phyloP scores from a whole-genome alignment of 2,113 vertebrate genomes.

The Eulemur rufifrons region DNA sequence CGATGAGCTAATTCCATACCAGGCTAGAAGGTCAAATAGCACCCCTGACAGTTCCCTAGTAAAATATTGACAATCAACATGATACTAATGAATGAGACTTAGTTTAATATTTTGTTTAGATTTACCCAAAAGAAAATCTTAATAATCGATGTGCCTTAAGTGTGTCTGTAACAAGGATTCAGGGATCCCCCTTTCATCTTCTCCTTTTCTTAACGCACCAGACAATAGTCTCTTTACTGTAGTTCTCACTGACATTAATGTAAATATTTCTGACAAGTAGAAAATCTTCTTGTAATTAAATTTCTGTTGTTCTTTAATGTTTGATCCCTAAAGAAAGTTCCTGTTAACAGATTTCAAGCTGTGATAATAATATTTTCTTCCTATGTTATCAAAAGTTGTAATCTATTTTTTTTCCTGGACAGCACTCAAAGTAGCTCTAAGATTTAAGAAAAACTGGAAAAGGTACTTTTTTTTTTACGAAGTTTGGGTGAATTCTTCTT shows the following conservation, averaged over 20 bases:
- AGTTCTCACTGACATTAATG: conserved; percentile 81
- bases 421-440: conserved; percentile 64
- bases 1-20: not conserved
- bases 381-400: conserved; percentile 81
- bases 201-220: conserved; percentile 40
- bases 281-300: conserved; percentile 87
- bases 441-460: conserved; percentile 78
- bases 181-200: conserved; percentile 77
- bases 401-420: conserved; percentile 83
- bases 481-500: conserved; percentile 12
- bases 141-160: conserved; percentile 71
- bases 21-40: not conserved
- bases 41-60: not conserved
- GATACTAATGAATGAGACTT: not conserved
- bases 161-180: not conserved
- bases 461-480: conserved; percentile 54
- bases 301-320: conserved; percentile 85
- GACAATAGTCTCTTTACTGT: conserved; percentile 82
- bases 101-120: conserved; percentile 74
- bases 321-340: conserved; percentile 79
- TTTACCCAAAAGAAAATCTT: conserved; percentile 72
- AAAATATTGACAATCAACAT: conserved; percentile 38
- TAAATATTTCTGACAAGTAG: conserved; percentile 87
- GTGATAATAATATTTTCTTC: conserved; percentile 87
- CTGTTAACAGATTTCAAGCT: conserved; percentile 84